Evolutionary conservation across 2,888 invertebrate genomes (phyloP).

Genomic region (Synanthedon tipuliformis): DNA sequence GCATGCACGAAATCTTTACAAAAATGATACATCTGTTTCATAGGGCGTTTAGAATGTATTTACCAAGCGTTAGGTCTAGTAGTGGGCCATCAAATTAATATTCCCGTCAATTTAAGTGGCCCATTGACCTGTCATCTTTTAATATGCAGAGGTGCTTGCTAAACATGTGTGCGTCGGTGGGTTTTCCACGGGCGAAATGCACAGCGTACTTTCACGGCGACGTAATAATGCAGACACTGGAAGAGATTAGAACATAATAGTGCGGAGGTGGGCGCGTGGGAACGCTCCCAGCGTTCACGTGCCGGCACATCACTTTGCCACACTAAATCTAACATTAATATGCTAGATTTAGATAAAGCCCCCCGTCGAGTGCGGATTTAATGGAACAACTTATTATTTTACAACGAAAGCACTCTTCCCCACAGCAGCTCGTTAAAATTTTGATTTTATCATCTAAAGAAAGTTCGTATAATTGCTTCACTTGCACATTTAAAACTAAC

Average conservation of each 20-base stretch:
- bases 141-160: background rate
- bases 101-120: too few relatives aligned
- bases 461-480: slow-evolving; percentile 11
- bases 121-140: too few relatives aligned
- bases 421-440: slow-evolving; percentile 5
- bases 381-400: slow-evolving; percentile 31
- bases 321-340: slow-evolving; percentile 63
- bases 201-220: slow-evolving; percentile 61
- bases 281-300: slow-evolving; percentile 68
- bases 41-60: too few relatives aligned
- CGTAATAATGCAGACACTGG: slow-evolving; percentile 62
- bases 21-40: too few relatives aligned
- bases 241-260: slow-evolving; percentile 68
- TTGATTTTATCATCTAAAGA: slow-evolving; percentile 12
- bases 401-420: slow-evolving; percentile 16
- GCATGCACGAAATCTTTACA: too few relatives aligned
- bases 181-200: slow-evolving; percentile 49
- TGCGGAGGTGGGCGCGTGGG: slow-evolving; percentile 69
- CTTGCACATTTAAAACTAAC: slow-evolving; percentile 6
- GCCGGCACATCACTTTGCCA: slow-evolving; percentile 51
- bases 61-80: too few relatives aligned
- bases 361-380: slow-evolving; percentile 18
- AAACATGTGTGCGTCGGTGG: slow-evolving; percentile 6
- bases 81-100: too few relatives aligned
- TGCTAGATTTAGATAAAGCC: slow-evolving; percentile 55